phyloP scores from a whole-genome alignment of 2,113 vertebrate species.

The Morone chrysops region DNA sequence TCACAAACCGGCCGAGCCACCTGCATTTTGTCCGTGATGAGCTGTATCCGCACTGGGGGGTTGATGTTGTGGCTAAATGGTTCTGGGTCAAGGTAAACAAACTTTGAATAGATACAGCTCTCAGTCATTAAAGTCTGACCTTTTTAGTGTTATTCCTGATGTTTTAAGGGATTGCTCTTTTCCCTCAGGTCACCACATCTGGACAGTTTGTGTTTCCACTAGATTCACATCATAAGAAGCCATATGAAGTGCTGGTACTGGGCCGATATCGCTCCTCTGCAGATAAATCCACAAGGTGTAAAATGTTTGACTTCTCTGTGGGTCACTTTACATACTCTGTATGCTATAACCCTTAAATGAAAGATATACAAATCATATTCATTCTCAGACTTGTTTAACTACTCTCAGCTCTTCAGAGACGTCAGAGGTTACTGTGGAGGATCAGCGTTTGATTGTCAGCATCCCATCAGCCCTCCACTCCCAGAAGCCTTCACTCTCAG shows the following conservation, averaged over 20 bases:
- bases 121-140: neutral
- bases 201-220: constrained; percentile 95
- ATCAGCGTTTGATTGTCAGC: constrained; percentile 91
- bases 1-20: constrained; percentile 94
- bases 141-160: neutral
- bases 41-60: constrained; percentile 93
- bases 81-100: constrained; percentile 95
- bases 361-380: neutral
- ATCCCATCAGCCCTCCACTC: constrained; percentile 94
- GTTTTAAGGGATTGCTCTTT: neutral
- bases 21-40: constrained; percentile 91
- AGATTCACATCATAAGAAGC: constrained; percentile 96
- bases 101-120: neutral
- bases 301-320: neutral
- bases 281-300: constrained; percentile 61
- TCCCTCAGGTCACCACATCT: constrained; percentile 88
- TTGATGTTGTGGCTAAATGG: constrained; percentile 90
- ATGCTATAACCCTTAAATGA: neutral
- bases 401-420: constrained; percentile 77
- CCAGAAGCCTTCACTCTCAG: constrained; percentile 93
- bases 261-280: constrained; percentile 81
- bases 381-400: neutral
- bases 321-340: neutral
- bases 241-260: constrained; percentile 92
- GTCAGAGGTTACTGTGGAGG: constrained; percentile 79